Percentiles rank a stretch among this genome's conserved stretches.
Conservation (phyloP, 2,888 invertebrate genomes). For the Lithophane semibrunnea region DNA sequence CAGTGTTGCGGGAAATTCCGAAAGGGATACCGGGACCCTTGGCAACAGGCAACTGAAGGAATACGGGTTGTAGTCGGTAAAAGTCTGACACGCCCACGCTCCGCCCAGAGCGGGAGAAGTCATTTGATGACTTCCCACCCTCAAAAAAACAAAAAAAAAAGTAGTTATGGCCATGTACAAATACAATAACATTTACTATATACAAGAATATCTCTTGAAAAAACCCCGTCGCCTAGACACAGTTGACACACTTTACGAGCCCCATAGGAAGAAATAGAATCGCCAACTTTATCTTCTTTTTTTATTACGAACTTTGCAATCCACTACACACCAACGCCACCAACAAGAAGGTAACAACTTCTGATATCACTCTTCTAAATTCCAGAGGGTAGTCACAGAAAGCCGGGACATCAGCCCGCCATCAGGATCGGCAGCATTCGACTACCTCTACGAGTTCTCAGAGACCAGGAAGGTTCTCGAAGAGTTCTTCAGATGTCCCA, state of each 20-base stretch:
- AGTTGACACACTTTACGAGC: background rate
- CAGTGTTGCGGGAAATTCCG: no score
- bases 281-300: background rate
- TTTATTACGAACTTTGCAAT: no score
- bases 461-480: constrained; percentile 97
- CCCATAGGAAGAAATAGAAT: background rate
- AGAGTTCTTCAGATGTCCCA: constrained; percentile 97
- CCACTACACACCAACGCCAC: background rate
- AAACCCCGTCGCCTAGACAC: background rate
- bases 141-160: no score
- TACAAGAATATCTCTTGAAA: background rate
- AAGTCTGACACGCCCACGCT: no score
- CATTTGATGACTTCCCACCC: no score
- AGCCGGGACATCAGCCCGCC: constrained; percentile 87
- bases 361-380: constrained; percentile 44
- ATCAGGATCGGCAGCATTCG: constrained; percentile 92
- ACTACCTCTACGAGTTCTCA: constrained; percentile 97
- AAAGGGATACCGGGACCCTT: no score
- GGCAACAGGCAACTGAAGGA: no score
- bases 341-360: constrained; percentile 7
- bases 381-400: constrained; percentile 87
- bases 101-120: no score
- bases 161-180: no score
- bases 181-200: no score
- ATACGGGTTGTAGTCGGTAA: no score